Percentiles rank a stretch among this genome's conserved stretches.
Evolutionary conservation across 2,888 invertebrate genomes (phyloP).

Genomic region (Pomacea canaliculata): DNA sequence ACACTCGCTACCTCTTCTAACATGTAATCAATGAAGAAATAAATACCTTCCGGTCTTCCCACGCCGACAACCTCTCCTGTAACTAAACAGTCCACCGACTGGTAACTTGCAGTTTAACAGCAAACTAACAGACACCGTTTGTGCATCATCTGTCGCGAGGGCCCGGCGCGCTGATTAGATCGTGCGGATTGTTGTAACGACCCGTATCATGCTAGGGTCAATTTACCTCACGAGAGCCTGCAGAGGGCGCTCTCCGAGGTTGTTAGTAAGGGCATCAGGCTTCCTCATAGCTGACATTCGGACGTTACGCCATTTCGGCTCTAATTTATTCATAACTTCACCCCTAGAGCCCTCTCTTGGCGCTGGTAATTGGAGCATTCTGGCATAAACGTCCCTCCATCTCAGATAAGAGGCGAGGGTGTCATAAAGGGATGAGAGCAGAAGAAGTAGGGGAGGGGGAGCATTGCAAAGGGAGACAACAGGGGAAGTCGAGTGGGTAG

Average conservation of each 20-base stretch:
- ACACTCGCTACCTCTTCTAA: too few species aligned
- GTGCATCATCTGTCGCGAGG: background rate
- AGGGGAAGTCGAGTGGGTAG: too few species aligned
- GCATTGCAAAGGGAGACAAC: too few species aligned
- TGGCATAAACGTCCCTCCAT: background rate
- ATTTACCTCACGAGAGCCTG: background rate
- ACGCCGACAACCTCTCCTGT: too few species aligned
- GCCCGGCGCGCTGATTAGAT: background rate
- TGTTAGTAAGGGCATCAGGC: background rate
- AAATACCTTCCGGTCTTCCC: too few species aligned
- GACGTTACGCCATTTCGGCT: background rate
- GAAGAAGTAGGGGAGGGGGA: too few species aligned
- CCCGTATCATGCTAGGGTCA: constrained; percentile 3
- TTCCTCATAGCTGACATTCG: background rate
- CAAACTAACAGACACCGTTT: too few species aligned
- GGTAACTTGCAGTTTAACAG: too few species aligned
- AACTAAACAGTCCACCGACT: too few species aligned
- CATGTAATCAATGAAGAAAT: too few species aligned
- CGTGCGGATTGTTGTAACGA: background rate
- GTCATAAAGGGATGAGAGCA: too few species aligned
- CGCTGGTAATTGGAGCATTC: background rate
- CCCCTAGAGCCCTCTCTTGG: background rate
- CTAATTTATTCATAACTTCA: constrained; percentile 16
- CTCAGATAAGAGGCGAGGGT: too few species aligned
- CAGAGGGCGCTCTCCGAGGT: background rate